Conservation (phyloP, 2,113 vertebrate genomes). For the Bos indicus region DNA sequence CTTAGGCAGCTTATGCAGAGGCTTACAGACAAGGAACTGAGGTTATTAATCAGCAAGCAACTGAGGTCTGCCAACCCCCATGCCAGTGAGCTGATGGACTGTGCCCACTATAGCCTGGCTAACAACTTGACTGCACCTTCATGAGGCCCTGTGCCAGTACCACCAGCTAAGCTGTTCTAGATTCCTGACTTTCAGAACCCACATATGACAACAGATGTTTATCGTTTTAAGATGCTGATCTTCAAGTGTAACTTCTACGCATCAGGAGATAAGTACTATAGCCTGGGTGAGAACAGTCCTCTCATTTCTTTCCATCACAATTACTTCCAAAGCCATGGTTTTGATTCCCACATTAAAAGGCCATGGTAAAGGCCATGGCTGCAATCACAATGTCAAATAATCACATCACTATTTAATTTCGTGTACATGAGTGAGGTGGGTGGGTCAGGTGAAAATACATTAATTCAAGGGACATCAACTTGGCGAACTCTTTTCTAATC, state of each 20-base stretch:
- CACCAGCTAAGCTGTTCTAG: background rate
- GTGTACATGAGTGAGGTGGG: background rate
- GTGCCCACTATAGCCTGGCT: background rate
- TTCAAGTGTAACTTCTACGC: background rate
- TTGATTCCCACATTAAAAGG: background rate
- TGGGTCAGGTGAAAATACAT: background rate
- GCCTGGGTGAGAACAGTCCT: background rate
- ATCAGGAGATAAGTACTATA: background rate
- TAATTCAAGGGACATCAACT: background rate
- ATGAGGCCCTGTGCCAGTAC: fast-evolving
- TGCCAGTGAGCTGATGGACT: background rate
- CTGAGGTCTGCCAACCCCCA: background rate
- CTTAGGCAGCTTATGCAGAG: background rate
- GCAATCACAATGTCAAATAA: background rate
- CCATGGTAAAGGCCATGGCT: background rate
- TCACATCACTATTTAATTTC: background rate
- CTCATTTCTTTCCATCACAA: background rate
- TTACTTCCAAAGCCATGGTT: background rate
- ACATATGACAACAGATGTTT: background rate
- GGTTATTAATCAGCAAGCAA: background rate
- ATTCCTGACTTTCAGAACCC: background rate
- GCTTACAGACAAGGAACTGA: background rate
- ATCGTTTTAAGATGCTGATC: background rate
- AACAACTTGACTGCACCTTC: background rate
- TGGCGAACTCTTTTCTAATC: background rate